Percentiles rank a stretch among this genome's conserved stretches.
Conservation (phyloP, 2,888 invertebrate species). For the Thalpophila matura region DNA sequence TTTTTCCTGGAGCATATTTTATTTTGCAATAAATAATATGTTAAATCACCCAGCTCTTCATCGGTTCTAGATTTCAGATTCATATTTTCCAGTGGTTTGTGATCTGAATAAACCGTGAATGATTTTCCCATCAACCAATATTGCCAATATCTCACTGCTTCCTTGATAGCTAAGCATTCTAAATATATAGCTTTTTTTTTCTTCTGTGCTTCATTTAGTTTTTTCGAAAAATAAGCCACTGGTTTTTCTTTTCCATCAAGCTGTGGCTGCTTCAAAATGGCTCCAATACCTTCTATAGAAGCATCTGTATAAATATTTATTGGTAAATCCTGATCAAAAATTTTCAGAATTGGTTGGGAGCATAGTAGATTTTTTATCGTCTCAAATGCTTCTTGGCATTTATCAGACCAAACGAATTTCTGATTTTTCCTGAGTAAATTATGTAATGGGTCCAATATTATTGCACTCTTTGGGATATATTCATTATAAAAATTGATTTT, state of each 20-base stretch:
- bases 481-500: constrained; percentile 3
- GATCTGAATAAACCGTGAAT: background rate
- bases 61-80: background rate
- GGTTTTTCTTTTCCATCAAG: background rate
- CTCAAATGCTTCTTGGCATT: constrained; percentile 1
- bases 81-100: constrained; percentile 3
- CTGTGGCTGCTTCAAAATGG: background rate
- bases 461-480: constrained; percentile 5
- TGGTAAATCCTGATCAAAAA: background rate
- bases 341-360: background rate
- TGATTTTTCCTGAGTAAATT: background rate
- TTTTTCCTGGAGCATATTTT: background rate
- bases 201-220: background rate
- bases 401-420: background rate
- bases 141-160: constrained; percentile 4
- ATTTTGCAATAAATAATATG: background rate
- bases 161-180: background rate
- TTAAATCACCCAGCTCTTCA: background rate
- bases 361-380: constrained; percentile 3
- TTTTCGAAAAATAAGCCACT: no score
- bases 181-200: constrained; percentile 1
- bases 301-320: constrained; percentile 1
- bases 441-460: constrained; percentile 3
- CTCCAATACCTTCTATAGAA: background rate
- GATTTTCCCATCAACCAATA: constrained; percentile 6